Evolutionary conservation across 2,888 invertebrate species (phyloP).

Genomic region (Drosophila kambysellisi): DNA sequence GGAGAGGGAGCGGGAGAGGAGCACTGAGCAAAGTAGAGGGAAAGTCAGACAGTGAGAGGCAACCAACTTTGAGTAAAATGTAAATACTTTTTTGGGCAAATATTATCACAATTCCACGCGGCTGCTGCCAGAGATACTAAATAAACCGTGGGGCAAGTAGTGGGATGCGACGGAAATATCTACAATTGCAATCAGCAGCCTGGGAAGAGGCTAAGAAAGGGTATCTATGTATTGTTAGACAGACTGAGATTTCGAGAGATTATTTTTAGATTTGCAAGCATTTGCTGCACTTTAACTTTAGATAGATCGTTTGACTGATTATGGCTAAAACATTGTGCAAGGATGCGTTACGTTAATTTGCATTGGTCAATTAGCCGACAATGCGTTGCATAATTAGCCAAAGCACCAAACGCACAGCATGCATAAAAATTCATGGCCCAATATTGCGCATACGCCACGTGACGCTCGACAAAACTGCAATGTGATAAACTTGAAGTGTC

Average conservation of each 20-base stretch:
- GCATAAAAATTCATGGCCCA: constrained; percentile 76
- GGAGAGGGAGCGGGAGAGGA: not conserved
- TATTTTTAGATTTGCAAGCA: not conserved
- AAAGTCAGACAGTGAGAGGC: constrained; percentile 18
- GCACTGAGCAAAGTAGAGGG: no score
- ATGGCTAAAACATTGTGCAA: constrained; percentile 12
- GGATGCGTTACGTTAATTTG: constrained; percentile 17
- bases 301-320: constrained; percentile 17
- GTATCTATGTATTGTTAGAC: constrained; percentile 11
- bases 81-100: constrained; percentile 82
- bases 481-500: constrained; percentile 79
- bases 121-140: constrained; percentile 63
- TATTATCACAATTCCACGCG: constrained; percentile 80
- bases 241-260: constrained; percentile 7
- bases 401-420: constrained; percentile 28
- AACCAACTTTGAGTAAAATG: constrained; percentile 75
- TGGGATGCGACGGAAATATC: constrained; percentile 32
- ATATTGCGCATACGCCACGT: constrained; percentile 74
- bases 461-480: constrained; percentile 61
- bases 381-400: constrained; percentile 64
- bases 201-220: not conserved
- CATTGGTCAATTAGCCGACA: constrained; percentile 55
- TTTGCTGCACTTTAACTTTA: no score
- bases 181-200: constrained; percentile 47
- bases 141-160: constrained; percentile 54